Evolutionary conservation across 2,888 invertebrate species (phyloP), one percentile per base, ranked within the genome.

Genomic region (Phania funesta): DNA sequence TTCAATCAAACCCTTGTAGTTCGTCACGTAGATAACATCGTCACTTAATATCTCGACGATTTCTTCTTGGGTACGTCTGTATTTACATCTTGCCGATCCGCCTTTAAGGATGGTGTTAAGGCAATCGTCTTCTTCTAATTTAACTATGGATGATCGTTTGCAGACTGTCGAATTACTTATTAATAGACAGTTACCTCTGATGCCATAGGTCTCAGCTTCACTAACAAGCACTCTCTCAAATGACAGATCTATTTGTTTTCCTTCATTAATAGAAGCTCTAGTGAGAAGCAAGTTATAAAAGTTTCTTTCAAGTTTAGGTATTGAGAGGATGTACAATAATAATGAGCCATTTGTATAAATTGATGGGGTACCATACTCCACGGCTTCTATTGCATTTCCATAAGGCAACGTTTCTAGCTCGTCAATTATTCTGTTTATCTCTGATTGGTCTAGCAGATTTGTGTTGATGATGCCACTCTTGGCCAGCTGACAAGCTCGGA

Each of bases 401-500:
- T 50, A 65, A 0, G 54, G 54, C 3, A 68, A 11, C 2, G 68
- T 68, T 54, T 29, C 70, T 22, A 46, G 5, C 11, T 67, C 65
- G n/a, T 46, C 24, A 16, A 52, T 20, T 8, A 60, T 60, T 35
- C 44, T 60, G 4, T 50, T 35, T 0, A 71, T 60, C 18, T 60
- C 71, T 1, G 1, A 2, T 18, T 50, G 41, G n/a, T 60, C 9
- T 1, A 73, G 7, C 44, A 73, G 11, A n/a, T 73, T 71, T 9
- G 71, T 60, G 18, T 60, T 50, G n/a, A 71, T 22, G 18, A 71
- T 60, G 5, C 38, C 52, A 7, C 20, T 18, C 38, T 74, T 74
- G 16, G 54, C 56, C 38, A 71, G 1, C 38, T 60, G 58, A 18
- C 58, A 71, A 1, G 60, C 71, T 60, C 71, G 58, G 11, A 71